Conservation (phyloP, 2,797 vertebrate species). For the Scolopax rusticola region DNA sequence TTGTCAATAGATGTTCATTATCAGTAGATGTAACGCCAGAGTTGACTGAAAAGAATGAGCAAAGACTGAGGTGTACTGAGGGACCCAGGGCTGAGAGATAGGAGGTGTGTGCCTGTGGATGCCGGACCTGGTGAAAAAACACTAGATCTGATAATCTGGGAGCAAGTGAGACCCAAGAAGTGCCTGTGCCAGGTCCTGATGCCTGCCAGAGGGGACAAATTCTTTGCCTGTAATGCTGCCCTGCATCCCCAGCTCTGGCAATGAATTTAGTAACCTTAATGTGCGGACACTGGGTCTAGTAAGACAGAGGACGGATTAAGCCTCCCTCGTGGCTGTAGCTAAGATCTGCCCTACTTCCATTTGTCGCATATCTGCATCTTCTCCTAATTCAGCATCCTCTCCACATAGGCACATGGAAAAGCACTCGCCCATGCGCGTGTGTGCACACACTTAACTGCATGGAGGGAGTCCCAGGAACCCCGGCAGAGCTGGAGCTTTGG, state of each 20-base stretch:
- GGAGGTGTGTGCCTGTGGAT: neutral
- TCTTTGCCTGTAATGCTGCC: neutral
- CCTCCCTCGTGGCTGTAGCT: neutral
- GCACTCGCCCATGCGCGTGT: rapidly evolving
- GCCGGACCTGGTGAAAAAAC: neutral
- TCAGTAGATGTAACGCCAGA: neutral
- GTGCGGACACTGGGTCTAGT: neutral
- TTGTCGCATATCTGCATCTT: neutral
- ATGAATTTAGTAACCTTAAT: neutral
- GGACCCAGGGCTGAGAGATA: neutral
- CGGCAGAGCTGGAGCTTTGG: neutral
- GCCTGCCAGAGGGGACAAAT: neutral
- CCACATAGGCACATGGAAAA: neutral
- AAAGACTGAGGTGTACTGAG: neutral
- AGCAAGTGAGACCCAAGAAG: neutral
- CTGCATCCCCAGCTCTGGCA: neutral
- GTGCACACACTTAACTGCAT: neutral
- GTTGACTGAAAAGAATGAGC: neutral
- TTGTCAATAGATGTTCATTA: neutral
- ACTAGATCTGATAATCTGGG: neutral
- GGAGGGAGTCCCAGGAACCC: neutral
- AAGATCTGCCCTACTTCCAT: neutral
- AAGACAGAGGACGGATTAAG: neutral
- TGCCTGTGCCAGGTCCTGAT: neutral
- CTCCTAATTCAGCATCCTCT: neutral